Base-by-base conservation (phyloP, 2,797 vertebrate genomes). In the Zenarchopterus dispar region DNA sequence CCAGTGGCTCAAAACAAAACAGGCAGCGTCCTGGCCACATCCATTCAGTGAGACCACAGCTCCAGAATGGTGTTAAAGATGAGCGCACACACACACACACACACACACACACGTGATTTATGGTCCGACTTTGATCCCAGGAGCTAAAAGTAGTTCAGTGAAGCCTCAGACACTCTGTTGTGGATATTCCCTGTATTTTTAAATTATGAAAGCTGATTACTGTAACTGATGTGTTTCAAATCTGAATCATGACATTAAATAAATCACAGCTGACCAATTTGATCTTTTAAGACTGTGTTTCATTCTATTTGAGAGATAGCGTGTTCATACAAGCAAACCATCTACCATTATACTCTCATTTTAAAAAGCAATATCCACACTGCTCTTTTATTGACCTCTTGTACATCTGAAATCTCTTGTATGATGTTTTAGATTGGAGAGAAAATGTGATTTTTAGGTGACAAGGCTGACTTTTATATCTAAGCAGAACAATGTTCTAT, bases 91-190 rank as follows among this genome's bases (percentile, higher is more conserved):
- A 70, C 9, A 36, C 9, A 4, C 33, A 28, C 28, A 3, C 28
- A 28, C 3, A 58, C 28, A 44, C n/a, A n/a, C n/a, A n/a, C n/a
- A 50, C 39, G 5, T 70, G 60, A 87, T 84, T 86, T 74, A 82
- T 6, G 44, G 56, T 5, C 44, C 47, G 1, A 18, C 61, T 5
- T 63, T 56, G 33, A 75, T 22, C 67, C 48, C 59, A 78, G 56
- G 71, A 63, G 67, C 62, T 76, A 68, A 88, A 81, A 65, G 81
- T 58, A 81, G 81, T 67, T 67, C 42, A n/a, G 63, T 58, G 59
- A 77, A 55, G 26, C 33, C 46, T 63, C 19, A 62, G 42, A 50
- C 57, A 56, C 72, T 56, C 6, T 2, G 44, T 43, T 47, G 42
- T 0, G 13, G 52, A 24, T 33, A 31, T 59, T 21, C 55, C 28